A percentile compares a stretch with the other conserved stretches of the same genome.
Conservation (phyloP, 1,140 invertebrate species). For the Pseudomyrmex cubaensis region DNA sequence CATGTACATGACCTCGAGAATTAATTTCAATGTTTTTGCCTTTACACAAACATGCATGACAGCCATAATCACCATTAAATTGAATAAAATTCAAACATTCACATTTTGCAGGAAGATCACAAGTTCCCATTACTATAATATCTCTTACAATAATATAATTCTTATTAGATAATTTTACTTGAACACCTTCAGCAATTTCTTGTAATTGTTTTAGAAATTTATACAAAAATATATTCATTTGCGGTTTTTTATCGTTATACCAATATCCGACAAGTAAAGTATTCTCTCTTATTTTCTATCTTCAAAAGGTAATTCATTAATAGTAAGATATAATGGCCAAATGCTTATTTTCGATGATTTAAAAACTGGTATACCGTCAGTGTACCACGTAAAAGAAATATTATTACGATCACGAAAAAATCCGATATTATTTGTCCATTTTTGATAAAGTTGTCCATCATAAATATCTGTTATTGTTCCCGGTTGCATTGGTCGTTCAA, state of each 20-base stretch:
- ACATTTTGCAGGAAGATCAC: constrained; percentile 4
- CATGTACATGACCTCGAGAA: constrained; percentile 10
- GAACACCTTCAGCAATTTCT: constrained; percentile 49
- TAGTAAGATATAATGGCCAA: constrained; percentile 76
- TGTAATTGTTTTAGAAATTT: constrained; percentile 53
- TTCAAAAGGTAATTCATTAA: constrained; percentile 76
- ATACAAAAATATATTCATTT: constrained; percentile 53
- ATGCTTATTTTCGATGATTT: constrained; percentile 76
- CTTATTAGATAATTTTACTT: not conserved
- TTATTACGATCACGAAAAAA: constrained; percentile 67
- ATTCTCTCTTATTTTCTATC: constrained; percentile 68
- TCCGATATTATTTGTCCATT: constrained; percentile 54
- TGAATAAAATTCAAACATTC: constrained; percentile 27
- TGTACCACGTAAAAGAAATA: constrained; percentile 71
- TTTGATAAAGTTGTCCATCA: not conserved
- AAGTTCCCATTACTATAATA: constrained; percentile 16
- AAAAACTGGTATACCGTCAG: constrained; percentile 78
- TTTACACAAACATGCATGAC: constrained; percentile 10
- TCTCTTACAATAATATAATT: not conserved
- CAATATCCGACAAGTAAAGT: constrained; percentile 68
- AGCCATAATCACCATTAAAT: constrained; percentile 18
- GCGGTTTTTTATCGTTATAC: constrained; percentile 65
- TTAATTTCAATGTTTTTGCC: not conserved
- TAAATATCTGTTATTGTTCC: constrained; percentile 1
- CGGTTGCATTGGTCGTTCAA: not conserved